Evolutionary conservation across 2,113 vertebrate genomes (phyloP), one percentile per base, ranked within the genome.

Genomic region (Dipodomys stephensi): DNA sequence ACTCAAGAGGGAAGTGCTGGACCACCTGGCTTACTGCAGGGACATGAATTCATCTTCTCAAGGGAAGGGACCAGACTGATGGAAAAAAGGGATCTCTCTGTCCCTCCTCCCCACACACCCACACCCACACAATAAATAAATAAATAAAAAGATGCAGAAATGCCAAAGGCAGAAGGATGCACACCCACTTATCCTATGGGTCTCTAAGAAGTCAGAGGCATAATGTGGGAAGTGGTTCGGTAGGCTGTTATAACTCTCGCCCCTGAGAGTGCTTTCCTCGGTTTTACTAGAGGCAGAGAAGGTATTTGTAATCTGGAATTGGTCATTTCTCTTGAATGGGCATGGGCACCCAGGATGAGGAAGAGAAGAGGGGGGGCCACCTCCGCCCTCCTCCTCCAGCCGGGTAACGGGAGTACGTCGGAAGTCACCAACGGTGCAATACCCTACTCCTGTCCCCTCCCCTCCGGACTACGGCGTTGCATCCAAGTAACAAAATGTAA

Each of bases 341-440:
- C 53, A 64, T 6, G 69, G 53, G 72, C 91, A n/a, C 73, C 44
- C 18, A 77, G 49, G 77, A 67, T 7, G 86, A 67, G 49, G 35
- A 62, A 6, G 39, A 79, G 67, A 28, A 53, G 65, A 65, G 85
- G n/a, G 67, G 65, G 10, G 15, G 20, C 67, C 49, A 67, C 83
- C 77, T 71, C 73, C 88, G 20, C 82, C 90, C 49, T 73, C 67
- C n/a, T 57, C 84, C 69, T 69, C 10, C 60, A 68, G 32, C 77
- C 23, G 89, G 93, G 76, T 92, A 95, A 92, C 78, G 87, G 87
- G 68, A 49, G 95, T 87, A 27, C 72, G 86, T 88, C 92, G 92
- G 74, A 79, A 91, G 90, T 95, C 91, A 81, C 83, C 87, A 25
- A 49, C 64, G 28, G 25, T 11, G 60, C 49, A 67, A 67, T 86